Conservation (phyloP, 2,888 invertebrate species). For the Megastigmus dorsalis region DNA sequence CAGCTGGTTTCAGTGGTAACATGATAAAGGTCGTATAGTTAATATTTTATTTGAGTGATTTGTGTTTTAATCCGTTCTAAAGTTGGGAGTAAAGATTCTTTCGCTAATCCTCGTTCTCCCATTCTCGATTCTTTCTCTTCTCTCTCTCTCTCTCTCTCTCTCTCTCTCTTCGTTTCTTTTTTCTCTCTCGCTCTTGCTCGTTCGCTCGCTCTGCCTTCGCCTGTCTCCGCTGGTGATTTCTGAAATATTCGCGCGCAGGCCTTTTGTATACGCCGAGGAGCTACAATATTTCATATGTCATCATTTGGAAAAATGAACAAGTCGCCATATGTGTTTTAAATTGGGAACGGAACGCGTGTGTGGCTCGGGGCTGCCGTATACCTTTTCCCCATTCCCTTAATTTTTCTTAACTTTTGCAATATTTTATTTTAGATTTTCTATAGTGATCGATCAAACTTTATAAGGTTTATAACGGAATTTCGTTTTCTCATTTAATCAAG, state of each 20-base stretch:
- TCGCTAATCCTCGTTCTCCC: constrained; percentile 37
- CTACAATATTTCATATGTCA: constrained; percentile 45
- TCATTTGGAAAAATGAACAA: constrained; percentile 34
- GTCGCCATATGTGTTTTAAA: constrained; percentile 29
- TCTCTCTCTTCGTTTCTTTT: constrained; percentile 18
- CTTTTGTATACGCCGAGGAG: constrained; percentile 35
- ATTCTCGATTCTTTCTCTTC: neutral
- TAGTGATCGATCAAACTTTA: too few relatives aligned
- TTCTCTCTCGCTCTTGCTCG: neutral
- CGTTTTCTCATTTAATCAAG: too few relatives aligned
- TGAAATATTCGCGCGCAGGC: constrained; percentile 42
- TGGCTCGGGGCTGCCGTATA: too few relatives aligned
- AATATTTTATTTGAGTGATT: constrained; percentile 55
- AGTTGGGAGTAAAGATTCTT: constrained; percentile 38
- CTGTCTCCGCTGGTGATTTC: constrained; percentile 47
- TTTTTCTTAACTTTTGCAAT: constrained; percentile 6
- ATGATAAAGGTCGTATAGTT: constrained; percentile 53
- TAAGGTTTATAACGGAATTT: too few relatives aligned
- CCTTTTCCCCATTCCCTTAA: too few relatives aligned
- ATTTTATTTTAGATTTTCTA: neutral
- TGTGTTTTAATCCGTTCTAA: constrained; percentile 52
- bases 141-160: neutral
- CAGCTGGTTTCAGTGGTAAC: constrained; percentile 19
- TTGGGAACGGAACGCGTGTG: constrained; percentile 1
- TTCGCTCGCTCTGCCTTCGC: neutral